These are phyloP conservation scores for Neelides sp. DNA, from an alignment of 1,140 invertebrate species.

Conservation along the genomic window DNA sequence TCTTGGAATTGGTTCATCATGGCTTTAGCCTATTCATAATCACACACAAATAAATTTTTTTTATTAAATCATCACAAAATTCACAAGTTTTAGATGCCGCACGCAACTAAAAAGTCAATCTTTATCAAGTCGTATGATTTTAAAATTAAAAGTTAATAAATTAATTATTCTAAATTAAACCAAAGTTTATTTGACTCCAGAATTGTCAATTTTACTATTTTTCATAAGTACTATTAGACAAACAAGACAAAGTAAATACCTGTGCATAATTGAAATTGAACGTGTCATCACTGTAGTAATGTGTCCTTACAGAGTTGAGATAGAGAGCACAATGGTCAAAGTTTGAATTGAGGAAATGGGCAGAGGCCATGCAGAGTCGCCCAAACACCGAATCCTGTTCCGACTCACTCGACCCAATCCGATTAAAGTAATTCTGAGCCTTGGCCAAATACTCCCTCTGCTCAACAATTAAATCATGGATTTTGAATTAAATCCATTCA, in stretches of 20 bases:
- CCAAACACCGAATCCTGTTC: constrained; percentile 61
- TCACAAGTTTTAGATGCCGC: too few species aligned
- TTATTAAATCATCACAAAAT: too few species aligned
- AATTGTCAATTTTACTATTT: too few species aligned
- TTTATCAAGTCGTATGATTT: too few species aligned
- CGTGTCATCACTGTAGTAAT: constrained; percentile 86
- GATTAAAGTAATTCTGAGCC: constrained; percentile 90
- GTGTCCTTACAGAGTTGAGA: constrained; percentile 92
- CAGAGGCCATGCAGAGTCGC: constrained; percentile 31
- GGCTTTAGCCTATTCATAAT: constrained; percentile 75
- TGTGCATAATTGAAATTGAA: constrained; percentile 98
- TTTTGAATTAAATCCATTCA: background rate
- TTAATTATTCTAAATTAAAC: background rate
- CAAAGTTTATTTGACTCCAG: background rate
- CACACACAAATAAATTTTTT: too few species aligned
- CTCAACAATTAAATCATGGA: too few species aligned
- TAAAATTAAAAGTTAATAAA: background rate
- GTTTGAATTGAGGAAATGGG: constrained; percentile 27
- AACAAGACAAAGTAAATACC: too few species aligned
- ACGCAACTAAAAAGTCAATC: too few species aligned
- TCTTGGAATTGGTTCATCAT: constrained; percentile 85
- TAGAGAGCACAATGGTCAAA: constrained; percentile 95
- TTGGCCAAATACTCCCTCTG: constrained; percentile 85
- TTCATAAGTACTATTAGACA: too few species aligned
- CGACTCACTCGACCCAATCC: constrained; percentile 91